These are phyloP conservation scores for Rachycentron canadum DNA, from an alignment of 2,797 vertebrate genomes.

Conservation along the genomic window DNA sequence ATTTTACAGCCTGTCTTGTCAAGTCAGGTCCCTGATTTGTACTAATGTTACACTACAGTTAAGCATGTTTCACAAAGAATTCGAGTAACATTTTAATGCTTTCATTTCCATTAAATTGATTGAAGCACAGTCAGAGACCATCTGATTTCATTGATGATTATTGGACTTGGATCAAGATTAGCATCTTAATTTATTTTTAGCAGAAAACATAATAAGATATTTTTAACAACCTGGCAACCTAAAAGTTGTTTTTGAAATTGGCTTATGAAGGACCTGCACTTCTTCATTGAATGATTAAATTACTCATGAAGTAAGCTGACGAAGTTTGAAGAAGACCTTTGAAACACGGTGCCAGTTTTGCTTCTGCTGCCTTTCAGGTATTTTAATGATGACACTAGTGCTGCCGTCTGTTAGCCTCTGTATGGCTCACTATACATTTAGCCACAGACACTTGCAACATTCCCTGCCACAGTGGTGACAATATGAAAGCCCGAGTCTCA, in stretches of 20 bases:
- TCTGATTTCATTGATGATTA: background rate
- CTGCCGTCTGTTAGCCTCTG: background rate
- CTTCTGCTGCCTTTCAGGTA: conserved; percentile 51
- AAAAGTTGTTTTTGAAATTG: background rate
- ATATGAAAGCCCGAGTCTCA: background rate
- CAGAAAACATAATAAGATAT: background rate
- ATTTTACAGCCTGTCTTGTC: no score
- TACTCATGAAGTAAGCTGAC: background rate
- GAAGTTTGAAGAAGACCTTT: background rate
- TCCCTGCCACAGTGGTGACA: conserved; percentile 17
- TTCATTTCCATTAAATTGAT: background rate
- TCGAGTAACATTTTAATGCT: background rate
- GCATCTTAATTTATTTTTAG: background rate
- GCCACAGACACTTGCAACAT: conserved; percentile 20
- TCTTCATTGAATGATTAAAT: background rate
- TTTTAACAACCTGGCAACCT: background rate
- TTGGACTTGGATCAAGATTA: background rate
- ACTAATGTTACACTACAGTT: background rate
- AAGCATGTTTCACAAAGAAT: background rate
- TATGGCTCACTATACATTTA: background rate
- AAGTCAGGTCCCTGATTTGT: background rate
- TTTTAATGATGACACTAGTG: conserved; percentile 16
- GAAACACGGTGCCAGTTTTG: background rate
- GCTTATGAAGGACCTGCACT: background rate
- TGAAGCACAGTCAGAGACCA: background rate